phyloP scores from a whole-genome alignment of 2,888 invertebrate species.

The Leptothorax acervorum region DNA sequence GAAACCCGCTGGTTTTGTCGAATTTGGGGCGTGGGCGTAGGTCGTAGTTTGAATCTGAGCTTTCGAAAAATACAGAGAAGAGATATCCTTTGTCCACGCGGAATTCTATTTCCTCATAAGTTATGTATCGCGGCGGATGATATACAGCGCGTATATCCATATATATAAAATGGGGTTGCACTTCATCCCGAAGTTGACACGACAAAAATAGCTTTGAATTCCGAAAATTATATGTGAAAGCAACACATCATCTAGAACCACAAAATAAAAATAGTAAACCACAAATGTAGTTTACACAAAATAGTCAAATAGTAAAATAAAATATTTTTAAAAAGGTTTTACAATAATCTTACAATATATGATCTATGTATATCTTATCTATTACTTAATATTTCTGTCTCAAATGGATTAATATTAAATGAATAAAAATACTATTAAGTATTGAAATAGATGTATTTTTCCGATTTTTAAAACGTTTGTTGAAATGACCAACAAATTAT shows the following conservation, averaged over 20 bases:
- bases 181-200: constrained; percentile 7
- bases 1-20: constrained; percentile 23
- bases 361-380: not conserved
- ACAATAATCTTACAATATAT: constrained; percentile 7
- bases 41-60: constrained; percentile 30
- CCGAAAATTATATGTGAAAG: not conserved
- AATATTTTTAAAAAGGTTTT: not conserved
- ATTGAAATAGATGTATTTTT: not conserved
- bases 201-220: constrained; percentile 11
- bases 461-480: not conserved
- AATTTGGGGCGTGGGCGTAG: not conserved
- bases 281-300: not conserved
- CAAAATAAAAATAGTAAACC: not conserved
- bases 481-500: not conserved
- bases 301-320: not conserved
- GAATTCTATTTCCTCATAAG: constrained; percentile 44
- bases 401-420: not conserved
- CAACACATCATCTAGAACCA: not conserved
- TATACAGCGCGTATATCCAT: not conserved
- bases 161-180: not conserved
- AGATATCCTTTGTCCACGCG: constrained; percentile 32
- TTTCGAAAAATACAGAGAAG: constrained; percentile 37
- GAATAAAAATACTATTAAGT: not conserved
- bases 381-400: not conserved
- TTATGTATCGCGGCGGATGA: constrained; percentile 36